Evolutionary conservation across 2,797 vertebrate genomes (phyloP).

Genomic region (Rousettus madagascariensis): DNA sequence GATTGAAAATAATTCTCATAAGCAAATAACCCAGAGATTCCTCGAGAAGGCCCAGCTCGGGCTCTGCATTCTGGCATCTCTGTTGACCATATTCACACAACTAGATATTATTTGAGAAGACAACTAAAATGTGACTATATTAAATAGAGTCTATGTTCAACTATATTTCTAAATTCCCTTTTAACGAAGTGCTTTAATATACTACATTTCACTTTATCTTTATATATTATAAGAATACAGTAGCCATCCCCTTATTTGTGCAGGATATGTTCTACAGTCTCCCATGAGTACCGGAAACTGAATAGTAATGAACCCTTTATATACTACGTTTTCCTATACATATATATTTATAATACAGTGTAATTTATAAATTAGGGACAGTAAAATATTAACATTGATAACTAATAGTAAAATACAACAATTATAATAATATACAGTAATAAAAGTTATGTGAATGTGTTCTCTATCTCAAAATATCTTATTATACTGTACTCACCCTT

Average conservation of each 20-base stretch:
- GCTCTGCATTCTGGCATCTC: background rate
- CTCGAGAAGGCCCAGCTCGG: background rate
- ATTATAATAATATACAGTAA: background rate
- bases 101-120: background rate
- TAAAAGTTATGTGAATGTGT: background rate
- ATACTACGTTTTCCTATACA: background rate
- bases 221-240: background rate
- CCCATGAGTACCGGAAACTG: background rate
- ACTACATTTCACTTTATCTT: background rate
- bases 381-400: background rate
- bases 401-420: background rate
- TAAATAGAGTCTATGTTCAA: background rate
- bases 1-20: background rate
- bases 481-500: background rate
- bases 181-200: background rate
- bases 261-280: background rate
- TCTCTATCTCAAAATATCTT: background rate
- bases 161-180: background rate
- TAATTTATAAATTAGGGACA: background rate
- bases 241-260: background rate
- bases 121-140: background rate
- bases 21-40: background rate
- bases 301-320: background rate
- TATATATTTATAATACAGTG: background rate
- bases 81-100: background rate